phyloP scores from a whole-genome alignment of 1,140 invertebrate species.

The Papilio polytes region DNA sequence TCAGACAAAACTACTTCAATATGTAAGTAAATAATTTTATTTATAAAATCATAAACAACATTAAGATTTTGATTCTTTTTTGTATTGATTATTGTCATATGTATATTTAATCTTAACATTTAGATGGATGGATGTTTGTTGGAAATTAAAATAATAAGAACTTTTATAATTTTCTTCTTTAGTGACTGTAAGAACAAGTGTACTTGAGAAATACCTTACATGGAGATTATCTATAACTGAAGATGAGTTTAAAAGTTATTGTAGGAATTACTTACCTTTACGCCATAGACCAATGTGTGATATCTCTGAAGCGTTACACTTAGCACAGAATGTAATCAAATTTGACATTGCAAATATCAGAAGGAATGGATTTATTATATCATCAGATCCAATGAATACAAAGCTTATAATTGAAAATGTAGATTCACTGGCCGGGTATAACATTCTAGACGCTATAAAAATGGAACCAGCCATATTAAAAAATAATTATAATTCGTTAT shows the following conservation, averaged over 20 bases:
- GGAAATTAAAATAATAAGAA: background rate
- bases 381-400: constrained; percentile 83
- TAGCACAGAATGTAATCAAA: constrained; percentile 78
- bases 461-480: constrained; percentile 84
- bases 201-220: constrained; percentile 80
- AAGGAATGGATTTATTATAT: constrained; percentile 83
- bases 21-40: no score
- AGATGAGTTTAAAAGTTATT: constrained; percentile 79
- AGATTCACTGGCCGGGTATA: constrained; percentile 74
- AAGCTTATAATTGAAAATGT: constrained; percentile 83
- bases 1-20: constrained; percentile 65
- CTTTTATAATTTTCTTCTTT: constrained; percentile 47
- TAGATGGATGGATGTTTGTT: no score
- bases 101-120: no score
- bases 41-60: no score
- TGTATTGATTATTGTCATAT: no score
- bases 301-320: constrained; percentile 78
- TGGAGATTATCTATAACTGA: constrained; percentile 77
- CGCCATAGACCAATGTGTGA: constrained; percentile 83
- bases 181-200: constrained; percentile 79
- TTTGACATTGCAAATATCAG: constrained; percentile 77
- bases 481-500: constrained; percentile 79
- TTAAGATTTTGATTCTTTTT: constrained; percentile 39
- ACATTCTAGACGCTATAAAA: constrained; percentile 80
- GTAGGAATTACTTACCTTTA: constrained; percentile 81